Percentiles rank a stretch among this genome's conserved stretches.
Evolutionary conservation across 2,797 vertebrate species (phyloP).

Genomic region (Rhodeus uyekii): DNA sequence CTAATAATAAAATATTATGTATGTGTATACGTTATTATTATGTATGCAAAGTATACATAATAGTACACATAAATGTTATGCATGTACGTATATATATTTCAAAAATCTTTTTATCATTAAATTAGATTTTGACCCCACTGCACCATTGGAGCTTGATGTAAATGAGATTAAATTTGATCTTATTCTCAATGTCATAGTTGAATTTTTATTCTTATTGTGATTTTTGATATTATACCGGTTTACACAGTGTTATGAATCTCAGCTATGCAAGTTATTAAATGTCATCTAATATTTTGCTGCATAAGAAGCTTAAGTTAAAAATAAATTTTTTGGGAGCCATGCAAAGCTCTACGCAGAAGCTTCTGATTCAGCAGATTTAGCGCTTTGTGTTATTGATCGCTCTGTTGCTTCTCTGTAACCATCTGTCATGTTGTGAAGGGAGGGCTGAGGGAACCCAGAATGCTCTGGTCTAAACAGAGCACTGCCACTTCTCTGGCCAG

Average conservation of each 20-base stretch:
- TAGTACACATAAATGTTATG: no score
- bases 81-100: no score
- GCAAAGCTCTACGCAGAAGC: constrained; percentile 23
- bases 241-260: constrained; percentile 26
- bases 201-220: constrained; percentile 4
- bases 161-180: background rate
- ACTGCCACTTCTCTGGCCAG: constrained; percentile 54
- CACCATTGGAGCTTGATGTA: background rate
- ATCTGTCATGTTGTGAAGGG: constrained; percentile 54
- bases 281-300: constrained; percentile 22
- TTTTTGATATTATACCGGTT: background rate
- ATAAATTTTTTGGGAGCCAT: background rate
- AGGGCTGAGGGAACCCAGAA: constrained; percentile 55
- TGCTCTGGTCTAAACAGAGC: constrained; percentile 54
- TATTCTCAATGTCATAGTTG: background rate
- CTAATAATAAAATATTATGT: no score
- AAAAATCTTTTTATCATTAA: no score
- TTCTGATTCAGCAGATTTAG: constrained; percentile 55
- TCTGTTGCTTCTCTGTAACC: constrained; percentile 61
- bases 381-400: constrained; percentile 55
- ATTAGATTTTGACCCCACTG: background rate
- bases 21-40: no score
- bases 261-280: constrained; percentile 32
- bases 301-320: constrained; percentile 26
- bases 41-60: no score